Evolutionary conservation across 2,797 vertebrate species (phyloP).

Genomic region (Peromyscus melanophrys): DNA sequence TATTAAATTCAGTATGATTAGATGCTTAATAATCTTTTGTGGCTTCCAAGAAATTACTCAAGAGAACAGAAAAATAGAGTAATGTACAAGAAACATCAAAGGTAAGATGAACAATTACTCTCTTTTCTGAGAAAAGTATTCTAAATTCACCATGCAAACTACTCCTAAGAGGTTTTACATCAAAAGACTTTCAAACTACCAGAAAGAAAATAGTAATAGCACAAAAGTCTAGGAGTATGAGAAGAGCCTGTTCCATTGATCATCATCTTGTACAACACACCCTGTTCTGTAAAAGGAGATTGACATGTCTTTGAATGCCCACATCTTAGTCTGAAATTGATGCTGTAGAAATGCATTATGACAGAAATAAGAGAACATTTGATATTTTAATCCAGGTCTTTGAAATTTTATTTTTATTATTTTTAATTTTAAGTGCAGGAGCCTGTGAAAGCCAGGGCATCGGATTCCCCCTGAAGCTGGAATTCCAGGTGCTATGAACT

Average conservation of each 20-base stretch:
- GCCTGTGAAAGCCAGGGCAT: not conserved
- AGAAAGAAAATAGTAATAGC: constrained; percentile 17
- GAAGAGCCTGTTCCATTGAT: not conserved
- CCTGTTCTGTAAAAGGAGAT: not conserved
- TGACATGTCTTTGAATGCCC: not conserved
- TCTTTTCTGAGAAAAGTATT: constrained; percentile 46
- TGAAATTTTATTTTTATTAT: not conserved
- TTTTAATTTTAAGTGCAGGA: not conserved
- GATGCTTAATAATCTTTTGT: constrained; percentile 40
- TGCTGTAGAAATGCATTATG: constrained; percentile 7
- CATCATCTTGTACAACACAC: not conserved
- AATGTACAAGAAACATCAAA: constrained; percentile 50
- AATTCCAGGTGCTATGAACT: not conserved
- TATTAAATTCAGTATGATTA: not conserved
- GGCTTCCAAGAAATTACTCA: constrained; percentile 57
- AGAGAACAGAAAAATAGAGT: constrained; percentile 60
- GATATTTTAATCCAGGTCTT: constrained; percentile 24
- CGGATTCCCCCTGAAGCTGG: not conserved
- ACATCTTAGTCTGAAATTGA: constrained; percentile 38
- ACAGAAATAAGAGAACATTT: constrained; percentile 4
- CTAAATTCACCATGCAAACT: not conserved
- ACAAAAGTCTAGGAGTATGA: not conserved
- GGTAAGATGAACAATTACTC: constrained; percentile 18
- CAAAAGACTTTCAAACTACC: constrained; percentile 45
- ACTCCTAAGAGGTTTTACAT: constrained; percentile 48